A percentile compares a stretch with the other conserved stretches of the same genome.
Conservation (phyloP, 92 coral and sea anemone genomes). For the Anthopleura xanthogrammica region DNA sequence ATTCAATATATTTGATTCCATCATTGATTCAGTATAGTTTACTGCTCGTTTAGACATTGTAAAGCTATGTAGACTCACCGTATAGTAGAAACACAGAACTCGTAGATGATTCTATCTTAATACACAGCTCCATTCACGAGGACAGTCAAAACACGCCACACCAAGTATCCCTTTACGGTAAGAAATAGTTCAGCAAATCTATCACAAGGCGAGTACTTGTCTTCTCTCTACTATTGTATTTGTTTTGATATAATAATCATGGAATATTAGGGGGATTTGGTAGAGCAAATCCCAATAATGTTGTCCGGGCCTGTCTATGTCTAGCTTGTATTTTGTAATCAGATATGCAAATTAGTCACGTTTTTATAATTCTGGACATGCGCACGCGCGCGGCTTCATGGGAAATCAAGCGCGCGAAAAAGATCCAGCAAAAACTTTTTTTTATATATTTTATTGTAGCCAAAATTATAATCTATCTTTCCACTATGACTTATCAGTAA, state of each 20-base stretch:
- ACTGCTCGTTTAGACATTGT: not conserved
- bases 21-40: not conserved
- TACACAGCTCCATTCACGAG: not conserved
- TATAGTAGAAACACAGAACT: not conserved
- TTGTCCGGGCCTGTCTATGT: not conserved
- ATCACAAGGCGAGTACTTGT: not conserved
- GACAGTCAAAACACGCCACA: not conserved
- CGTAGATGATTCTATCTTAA: not conserved
- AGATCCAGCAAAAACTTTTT: no score
- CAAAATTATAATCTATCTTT: not conserved
- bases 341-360: not conserved
- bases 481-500: no score
- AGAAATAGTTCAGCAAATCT: not conserved
- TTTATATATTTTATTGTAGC: not conserved
- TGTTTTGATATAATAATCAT: not conserved
- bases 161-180: not conserved
- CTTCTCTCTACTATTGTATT: no score
- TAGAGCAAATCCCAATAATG: not conserved
- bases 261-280: not conserved
- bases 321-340: not conserved
- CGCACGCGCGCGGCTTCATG: not conserved
- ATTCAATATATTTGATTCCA: no score
- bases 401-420: not conserved
- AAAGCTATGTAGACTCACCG: not conserved
- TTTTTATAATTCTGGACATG: not conserved